Percentiles rank a stretch among this genome's conserved stretches.
Conservation (phyloP, 2,113 vertebrate species). For the Ivindomyrus marchei region DNA sequence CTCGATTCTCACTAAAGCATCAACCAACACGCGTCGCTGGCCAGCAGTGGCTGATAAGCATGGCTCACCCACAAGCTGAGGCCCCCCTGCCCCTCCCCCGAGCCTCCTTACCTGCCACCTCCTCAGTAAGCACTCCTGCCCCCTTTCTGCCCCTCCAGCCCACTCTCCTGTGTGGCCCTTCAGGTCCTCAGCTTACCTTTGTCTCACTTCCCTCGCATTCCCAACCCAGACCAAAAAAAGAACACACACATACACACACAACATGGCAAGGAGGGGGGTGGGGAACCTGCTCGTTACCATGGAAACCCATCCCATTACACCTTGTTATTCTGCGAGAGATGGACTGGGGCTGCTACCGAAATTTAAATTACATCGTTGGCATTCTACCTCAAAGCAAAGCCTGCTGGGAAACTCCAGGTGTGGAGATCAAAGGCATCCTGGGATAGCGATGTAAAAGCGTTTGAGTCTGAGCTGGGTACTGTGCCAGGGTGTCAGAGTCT, state of each 20-base stretch:
- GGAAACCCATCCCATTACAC: conserved; percentile 41
- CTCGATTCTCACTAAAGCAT: not conserved
- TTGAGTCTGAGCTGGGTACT: not conserved
- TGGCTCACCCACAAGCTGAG: not conserved
- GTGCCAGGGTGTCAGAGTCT: not conserved
- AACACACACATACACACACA: not conserved
- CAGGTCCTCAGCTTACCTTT: not conserved
- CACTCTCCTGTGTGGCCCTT: not conserved
- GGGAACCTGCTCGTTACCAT: conserved; percentile 32
- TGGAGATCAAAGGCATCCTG: not conserved
- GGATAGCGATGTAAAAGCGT: not conserved
- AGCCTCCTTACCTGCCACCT: no score
- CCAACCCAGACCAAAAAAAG: not conserved
- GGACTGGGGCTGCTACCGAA: not conserved
- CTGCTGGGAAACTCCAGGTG: not conserved
- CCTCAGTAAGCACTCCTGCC: not conserved
- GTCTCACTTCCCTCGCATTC: conserved; percentile 34
- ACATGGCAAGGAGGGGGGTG: not conserved
- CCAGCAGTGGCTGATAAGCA: not conserved
- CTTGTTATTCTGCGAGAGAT: conserved; percentile 12
- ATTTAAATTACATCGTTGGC: not conserved
- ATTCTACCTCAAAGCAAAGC: not conserved
- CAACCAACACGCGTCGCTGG: not conserved
- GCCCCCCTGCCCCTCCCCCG: not conserved
- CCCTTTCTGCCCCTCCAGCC: not conserved